Percentiles rank a stretch among this genome's conserved stretches.
Evolutionary conservation across 2,888 invertebrate genomes (phyloP).

Genomic region (Elmis aenea): DNA sequence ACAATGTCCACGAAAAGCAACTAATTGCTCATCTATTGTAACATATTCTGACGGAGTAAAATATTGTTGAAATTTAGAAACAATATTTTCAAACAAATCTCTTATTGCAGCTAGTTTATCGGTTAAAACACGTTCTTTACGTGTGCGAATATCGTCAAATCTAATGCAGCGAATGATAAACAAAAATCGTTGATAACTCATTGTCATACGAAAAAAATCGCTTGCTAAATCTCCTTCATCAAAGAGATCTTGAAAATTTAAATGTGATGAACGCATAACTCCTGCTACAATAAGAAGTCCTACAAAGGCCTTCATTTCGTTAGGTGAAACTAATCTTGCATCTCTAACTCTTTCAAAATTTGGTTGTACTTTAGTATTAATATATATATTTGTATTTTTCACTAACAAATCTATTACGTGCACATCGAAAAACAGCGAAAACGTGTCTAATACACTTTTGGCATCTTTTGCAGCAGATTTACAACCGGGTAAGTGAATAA

Average conservation of each 20-base stretch:
- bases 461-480: too few species aligned
- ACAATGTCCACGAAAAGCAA: slow-evolving; percentile 21
- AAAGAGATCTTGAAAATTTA: slow-evolving; percentile 20
- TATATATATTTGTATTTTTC: too few species aligned
- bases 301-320: slow-evolving; percentile 20
- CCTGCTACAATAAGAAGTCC: slow-evolving; percentile 26
- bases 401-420: too few species aligned
- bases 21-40: slow-evolving; percentile 23
- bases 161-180: slow-evolving; percentile 13
- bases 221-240: slow-evolving; percentile 17
- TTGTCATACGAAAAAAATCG: slow-evolving; percentile 23
- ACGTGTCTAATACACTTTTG: too few species aligned
- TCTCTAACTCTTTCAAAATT: too few species aligned
- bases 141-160: slow-evolving; percentile 16
- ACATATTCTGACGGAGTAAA: slow-evolving; percentile 13
- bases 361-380: too few species aligned
- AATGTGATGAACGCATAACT: slow-evolving; percentile 19
- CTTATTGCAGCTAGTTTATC: slow-evolving; percentile 22
- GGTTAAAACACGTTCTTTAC: slow-evolving; percentile 4
- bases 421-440: too few species aligned
- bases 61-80: slow-evolving; percentile 22
- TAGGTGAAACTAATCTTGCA: too few species aligned
- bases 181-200: slow-evolving; percentile 20
- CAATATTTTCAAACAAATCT: slow-evolving; percentile 25
- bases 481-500: too few species aligned